phyloP scores from a whole-genome alignment of 2,888 invertebrate genomes.

The Idaea aversata region DNA sequence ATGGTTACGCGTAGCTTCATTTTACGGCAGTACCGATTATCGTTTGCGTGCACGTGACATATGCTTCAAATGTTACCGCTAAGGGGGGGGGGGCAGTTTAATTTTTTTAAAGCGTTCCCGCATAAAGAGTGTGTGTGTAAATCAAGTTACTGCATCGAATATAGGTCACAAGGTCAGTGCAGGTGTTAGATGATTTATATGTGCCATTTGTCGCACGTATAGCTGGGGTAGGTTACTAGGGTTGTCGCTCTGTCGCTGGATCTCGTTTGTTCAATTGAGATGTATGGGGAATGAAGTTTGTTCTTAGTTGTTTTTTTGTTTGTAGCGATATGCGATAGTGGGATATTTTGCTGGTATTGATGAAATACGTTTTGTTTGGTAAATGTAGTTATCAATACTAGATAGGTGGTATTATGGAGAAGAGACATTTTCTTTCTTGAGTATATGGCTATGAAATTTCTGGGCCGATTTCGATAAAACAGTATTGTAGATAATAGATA shows the following conservation, averaged over 20 bases:
- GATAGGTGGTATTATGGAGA: no score
- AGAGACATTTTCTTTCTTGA: no score
- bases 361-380: no score
- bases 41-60: no score
- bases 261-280: not conserved
- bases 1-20: no score
- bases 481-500: no score
- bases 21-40: no score
- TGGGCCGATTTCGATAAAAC: no score
- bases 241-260: not conserved
- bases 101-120: not conserved
- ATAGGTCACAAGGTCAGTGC: not conserved
- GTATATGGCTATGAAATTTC: no score
- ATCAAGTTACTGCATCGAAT: not conserved
- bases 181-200: not conserved
- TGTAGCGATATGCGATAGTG: not conserved
- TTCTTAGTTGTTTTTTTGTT: not conserved
- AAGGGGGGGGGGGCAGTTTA: no score
- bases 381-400: no score
- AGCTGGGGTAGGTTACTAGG: not conserved
- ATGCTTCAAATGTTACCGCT: no score
- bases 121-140: not conserved
- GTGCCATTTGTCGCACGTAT: not conserved
- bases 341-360: not conserved
- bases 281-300: not conserved